phyloP scores from a whole-genome alignment of 2,113 vertebrate genomes.

The Aplodontia rufa region DNA sequence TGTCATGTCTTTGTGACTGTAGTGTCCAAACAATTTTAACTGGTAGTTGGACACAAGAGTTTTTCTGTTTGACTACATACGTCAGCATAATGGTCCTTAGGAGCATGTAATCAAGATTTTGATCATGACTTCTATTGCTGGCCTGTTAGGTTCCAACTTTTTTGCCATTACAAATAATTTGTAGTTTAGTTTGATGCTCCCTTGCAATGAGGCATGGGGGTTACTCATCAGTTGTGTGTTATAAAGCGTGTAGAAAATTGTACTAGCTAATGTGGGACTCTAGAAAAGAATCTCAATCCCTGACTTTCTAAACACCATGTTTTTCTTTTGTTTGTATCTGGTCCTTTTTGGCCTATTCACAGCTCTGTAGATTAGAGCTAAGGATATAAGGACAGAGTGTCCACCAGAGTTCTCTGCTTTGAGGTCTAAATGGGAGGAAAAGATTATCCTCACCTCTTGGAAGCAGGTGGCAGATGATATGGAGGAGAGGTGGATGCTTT shows the following conservation, averaged over 20 bases:
- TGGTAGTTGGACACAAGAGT: neutral
- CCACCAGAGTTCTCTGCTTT: neutral
- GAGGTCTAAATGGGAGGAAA: neutral
- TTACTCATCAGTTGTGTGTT: neutral
- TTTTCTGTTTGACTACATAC: neutral
- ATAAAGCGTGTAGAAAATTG: neutral
- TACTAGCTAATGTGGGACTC: neutral
- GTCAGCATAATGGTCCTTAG: neutral
- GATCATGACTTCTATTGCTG: neutral
- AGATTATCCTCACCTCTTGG: neutral
- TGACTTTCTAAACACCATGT: neutral
- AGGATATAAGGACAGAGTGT: neutral
- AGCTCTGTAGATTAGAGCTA: neutral
- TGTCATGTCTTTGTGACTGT: neutral
- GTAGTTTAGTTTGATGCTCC: neutral
- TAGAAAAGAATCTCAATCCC: neutral
- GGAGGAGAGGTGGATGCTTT: neutral
- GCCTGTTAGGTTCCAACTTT: neutral
- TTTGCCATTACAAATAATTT: conserved; percentile 15
- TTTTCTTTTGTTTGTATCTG: neutral
- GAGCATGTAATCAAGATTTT: neutral
- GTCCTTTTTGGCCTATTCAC: neutral
- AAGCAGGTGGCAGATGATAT: neutral
- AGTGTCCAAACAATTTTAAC: neutral
- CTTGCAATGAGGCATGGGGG: neutral